These are phyloP conservation scores for Lottia scabra DNA, from an alignment of 2,888 invertebrate species.

Conservation along the genomic window DNA sequence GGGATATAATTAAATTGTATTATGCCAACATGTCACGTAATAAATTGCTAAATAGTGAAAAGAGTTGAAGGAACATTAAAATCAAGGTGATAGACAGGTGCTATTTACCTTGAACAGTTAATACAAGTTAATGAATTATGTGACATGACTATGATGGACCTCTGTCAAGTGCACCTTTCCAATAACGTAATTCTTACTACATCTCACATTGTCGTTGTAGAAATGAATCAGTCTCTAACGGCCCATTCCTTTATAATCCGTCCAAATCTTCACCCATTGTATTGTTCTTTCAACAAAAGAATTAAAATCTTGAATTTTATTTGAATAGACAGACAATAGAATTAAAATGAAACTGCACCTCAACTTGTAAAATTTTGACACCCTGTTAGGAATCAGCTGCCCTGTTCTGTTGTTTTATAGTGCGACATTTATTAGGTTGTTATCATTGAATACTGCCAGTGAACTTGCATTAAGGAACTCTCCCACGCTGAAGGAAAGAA, in stretches of 20 bases:
- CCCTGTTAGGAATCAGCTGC: background rate
- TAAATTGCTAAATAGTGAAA: background rate
- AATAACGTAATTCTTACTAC: background rate
- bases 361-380: background rate
- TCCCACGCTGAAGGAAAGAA: constrained; percentile 5
- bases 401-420: background rate
- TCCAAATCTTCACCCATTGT: no score
- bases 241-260: no score
- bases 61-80: background rate
- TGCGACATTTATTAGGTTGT: background rate
- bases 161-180: background rate
- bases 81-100: constrained; percentile 1
- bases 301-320: constrained; percentile 7
- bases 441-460: background rate
- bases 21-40: background rate
- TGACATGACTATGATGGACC: background rate
- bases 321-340: background rate
- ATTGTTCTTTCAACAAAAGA: background rate
- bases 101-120: background rate
- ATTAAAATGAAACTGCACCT: constrained; percentile 7
- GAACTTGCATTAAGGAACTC: background rate
- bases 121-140: background rate
- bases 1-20: background rate
- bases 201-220: background rate
- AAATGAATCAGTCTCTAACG: no score